phyloP scores from a whole-genome alignment of 2,113 vertebrate species.

The Genyomyrus donnyi region DNA sequence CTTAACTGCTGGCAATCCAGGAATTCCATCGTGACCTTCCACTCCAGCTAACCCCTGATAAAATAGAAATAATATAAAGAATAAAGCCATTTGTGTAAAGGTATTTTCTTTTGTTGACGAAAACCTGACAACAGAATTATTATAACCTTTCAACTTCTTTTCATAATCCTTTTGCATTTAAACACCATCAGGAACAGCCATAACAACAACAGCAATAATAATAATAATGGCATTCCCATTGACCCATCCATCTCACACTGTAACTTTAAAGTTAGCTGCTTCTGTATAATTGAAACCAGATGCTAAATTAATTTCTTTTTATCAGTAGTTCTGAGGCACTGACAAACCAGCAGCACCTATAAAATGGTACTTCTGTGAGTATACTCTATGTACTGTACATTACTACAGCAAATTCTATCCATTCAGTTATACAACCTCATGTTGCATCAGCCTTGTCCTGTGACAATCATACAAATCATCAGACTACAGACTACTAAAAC shows the following conservation, averaged over 20 bases:
- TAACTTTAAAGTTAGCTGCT: neutral
- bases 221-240: too few species aligned
- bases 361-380: neutral
- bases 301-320: neutral
- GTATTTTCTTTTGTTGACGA: neutral
- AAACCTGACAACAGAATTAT: neutral
- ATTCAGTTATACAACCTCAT: neutral
- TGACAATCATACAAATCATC: neutral
- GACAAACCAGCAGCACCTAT: neutral
- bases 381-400: neutral
- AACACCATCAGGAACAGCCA: neutral
- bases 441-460: neutral
- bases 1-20: constrained; percentile 72
- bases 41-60: constrained; percentile 69
- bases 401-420: neutral
- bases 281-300: neutral
- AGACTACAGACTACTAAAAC: neutral
- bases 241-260: neutral
- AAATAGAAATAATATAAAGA: neutral
- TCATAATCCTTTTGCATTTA: neutral
- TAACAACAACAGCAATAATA: neutral
- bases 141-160: neutral
- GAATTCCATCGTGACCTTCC: constrained; percentile 68
- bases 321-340: neutral
- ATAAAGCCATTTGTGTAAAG: neutral